These are phyloP conservation scores for Thamnophis elegans DNA, from an alignment of 2,797 vertebrate genomes.

Conservation along the genomic window DNA sequence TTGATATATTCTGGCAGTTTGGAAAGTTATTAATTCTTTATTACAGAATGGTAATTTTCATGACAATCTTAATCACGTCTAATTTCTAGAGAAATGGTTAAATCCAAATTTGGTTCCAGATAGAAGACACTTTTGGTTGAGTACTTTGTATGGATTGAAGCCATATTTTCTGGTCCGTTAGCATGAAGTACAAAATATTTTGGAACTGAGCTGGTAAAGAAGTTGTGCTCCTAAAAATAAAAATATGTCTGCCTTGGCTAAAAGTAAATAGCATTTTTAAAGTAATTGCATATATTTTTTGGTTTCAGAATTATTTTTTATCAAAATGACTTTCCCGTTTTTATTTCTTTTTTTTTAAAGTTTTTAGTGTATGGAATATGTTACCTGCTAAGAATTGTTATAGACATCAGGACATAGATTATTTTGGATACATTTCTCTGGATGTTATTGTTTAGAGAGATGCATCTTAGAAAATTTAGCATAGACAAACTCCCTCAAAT, in stretches of 20 bases:
- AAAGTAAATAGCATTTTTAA: constrained; percentile 54
- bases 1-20: constrained; percentile 58
- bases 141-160: constrained; percentile 65
- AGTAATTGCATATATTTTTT: constrained; percentile 27
- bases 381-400: constrained; percentile 62
- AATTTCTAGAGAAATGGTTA: constrained; percentile 47
- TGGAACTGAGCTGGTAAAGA: constrained; percentile 46
- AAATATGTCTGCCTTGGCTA: constrained; percentile 57
- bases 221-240: constrained; percentile 39
- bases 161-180: constrained; percentile 70
- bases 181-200: constrained; percentile 55
- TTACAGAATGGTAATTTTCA: constrained; percentile 53
- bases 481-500: not conserved
- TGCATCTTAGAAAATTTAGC: constrained; percentile 8
- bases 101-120: constrained; percentile 55
- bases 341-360: constrained; percentile 59
- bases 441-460: constrained; percentile 26
- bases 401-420: constrained; percentile 38
- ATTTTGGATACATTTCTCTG: constrained; percentile 47
- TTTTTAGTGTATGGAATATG: constrained; percentile 59
- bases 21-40: constrained; percentile 53
- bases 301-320: constrained; percentile 45
- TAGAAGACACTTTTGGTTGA: constrained; percentile 26
- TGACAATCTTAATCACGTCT: constrained; percentile 56
- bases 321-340: constrained; percentile 48